Evolutionary conservation across 2,797 vertebrate genomes (phyloP).

Genomic region (Halcyon leucocephala): DNA sequence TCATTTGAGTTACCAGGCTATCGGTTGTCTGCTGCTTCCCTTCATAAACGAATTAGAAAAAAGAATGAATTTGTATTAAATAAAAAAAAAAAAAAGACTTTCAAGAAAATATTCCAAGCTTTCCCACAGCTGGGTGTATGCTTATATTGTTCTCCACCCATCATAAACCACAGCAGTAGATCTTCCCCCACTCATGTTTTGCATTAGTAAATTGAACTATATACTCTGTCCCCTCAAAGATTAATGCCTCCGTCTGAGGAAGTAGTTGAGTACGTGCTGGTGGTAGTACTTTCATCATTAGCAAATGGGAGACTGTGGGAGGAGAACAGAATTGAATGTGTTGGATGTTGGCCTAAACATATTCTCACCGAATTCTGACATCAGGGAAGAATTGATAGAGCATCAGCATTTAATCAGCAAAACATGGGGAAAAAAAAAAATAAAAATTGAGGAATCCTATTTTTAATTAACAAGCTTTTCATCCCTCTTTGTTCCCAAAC

Average conservation of each 20-base stretch:
- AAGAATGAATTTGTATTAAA: neutral
- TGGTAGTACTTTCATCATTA: constrained; percentile 15
- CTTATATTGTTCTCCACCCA: constrained; percentile 11
- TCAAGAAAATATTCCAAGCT: neutral
- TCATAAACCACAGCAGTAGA: constrained; percentile 6
- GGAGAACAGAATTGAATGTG: constrained; percentile 31
- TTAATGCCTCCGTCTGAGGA: constrained; percentile 45
- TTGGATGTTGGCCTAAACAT: constrained; percentile 36
- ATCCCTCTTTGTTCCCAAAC: neutral
- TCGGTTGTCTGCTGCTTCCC: neutral
- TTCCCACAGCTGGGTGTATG: constrained; percentile 20
- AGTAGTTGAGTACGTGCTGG: neutral
- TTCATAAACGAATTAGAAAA: neutral
- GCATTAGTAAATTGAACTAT: constrained; percentile 48
- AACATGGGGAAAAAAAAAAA: neutral
- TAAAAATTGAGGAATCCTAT: neutral
- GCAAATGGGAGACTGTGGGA: constrained; percentile 32
- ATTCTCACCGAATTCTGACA: constrained; percentile 28
- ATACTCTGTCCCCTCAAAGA: constrained; percentile 1
- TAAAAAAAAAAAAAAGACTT: neutral
- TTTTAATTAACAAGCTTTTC: constrained; percentile 34
- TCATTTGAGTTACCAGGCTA: neutral
- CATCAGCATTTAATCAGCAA: constrained; percentile 20
- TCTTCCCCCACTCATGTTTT: constrained; percentile 22
- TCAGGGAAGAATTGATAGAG: constrained; percentile 22